Evolutionary conservation across 2,888 invertebrate species (phyloP), one percentile per base, ranked within the genome.

Genomic region (Cylloceria caligata): DNA sequence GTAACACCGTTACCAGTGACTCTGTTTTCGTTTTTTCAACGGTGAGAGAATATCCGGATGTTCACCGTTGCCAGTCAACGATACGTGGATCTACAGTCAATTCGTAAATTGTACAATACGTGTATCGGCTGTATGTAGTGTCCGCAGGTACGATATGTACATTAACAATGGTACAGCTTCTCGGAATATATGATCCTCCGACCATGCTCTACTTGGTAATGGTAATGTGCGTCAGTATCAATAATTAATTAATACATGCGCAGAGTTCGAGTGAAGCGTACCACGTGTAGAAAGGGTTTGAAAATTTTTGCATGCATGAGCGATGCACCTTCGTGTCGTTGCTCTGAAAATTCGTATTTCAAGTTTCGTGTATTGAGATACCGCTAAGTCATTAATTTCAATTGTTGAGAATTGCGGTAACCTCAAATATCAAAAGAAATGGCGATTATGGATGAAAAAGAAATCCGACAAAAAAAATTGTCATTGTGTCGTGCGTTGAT

Each of bases 41-140:
- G 36, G 67, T n/a, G 49, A 49, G 34, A 21, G 27, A 30, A 68
- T 49, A 68, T 68, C 68, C 68, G 49, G 67, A 47, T 34, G n/a
- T 16, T 34, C 36, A 9, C 16, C 6, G 60, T 11, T 60, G 60
- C 19, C 34, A 9, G 36, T 30, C n/a, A 34, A 6, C 57, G 57
- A 57, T 57, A 57, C 34, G 34, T 6, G 30, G 7, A 16, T 57
- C 27, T 11, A 27, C 27, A n/a, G 27, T 7, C 57, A 3, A 57
- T 57, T 57, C 16, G 57, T 34, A 57, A 57, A 57, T 57, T 7
- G 16, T 34, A 16, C 27, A 57, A 57, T 34, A 57, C 9, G 49
- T 49, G 11, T 21, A 21, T 11, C 21, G 9, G n/a, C n/a, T n/a
- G 19, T 21, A 21, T 9, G 9, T 21, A 21, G 49, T 7, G 21